Conservation (phyloP, 2,888 invertebrate species). For the Odontomyia ornata region DNA sequence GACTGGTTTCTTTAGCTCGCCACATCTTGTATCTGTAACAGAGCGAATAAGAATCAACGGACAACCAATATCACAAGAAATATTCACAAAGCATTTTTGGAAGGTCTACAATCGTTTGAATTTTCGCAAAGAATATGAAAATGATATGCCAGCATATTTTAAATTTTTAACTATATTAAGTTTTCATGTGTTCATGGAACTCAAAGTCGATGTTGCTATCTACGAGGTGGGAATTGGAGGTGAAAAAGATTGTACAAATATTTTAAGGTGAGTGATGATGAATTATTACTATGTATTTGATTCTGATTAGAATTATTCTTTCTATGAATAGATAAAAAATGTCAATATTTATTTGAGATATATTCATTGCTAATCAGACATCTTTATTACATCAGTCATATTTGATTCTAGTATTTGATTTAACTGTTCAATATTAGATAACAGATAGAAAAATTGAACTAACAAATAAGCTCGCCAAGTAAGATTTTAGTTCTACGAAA, state of each 20-base stretch:
- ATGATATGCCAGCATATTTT: slow-evolving; percentile 93
- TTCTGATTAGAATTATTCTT: not conserved
- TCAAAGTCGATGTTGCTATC: slow-evolving; percentile 90
- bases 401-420: no score
- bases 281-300: not conserved
- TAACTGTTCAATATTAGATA: no score
- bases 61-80: slow-evolving; percentile 73
- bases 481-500: no score
- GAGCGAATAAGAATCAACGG: slow-evolving; percentile 94
- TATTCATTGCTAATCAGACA: no score
- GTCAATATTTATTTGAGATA: not conserved
- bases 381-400: no score
- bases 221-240: slow-evolving; percentile 99
- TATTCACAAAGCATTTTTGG: slow-evolving; percentile 86
- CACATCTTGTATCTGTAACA: slow-evolving; percentile 89
- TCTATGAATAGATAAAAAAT: not conserved
- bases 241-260: slow-evolving; percentile 91
- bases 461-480: no score
- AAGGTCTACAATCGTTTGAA: slow-evolving; percentile 74
- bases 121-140: slow-evolving; percentile 66
- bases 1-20: slow-evolving; percentile 96
- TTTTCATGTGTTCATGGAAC: slow-evolving; percentile 84
- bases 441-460: no score
- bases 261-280: slow-evolving; percentile 71
- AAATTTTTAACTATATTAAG: slow-evolving; percentile 92